These are phyloP conservation scores for Acleris sparsana DNA, from an alignment of 2,888 invertebrate genomes.

Conservation along the genomic window DNA sequence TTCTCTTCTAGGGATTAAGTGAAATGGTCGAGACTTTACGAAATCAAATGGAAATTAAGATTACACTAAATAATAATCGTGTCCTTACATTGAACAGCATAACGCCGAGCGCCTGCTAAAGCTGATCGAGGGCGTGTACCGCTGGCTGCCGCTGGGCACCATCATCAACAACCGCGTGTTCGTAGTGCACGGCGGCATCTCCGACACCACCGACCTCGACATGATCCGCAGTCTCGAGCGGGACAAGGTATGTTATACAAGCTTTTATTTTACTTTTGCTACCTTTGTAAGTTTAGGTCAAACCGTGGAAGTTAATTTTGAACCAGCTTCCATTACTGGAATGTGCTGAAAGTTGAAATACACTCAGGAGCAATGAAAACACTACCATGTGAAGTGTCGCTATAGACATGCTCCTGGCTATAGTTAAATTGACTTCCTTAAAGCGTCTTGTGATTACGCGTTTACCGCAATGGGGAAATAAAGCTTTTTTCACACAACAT, in stretches of 20 bases:
- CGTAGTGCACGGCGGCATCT: constrained; percentile 96
- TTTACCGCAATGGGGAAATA: too few species aligned
- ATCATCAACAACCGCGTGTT: constrained; percentile 95
- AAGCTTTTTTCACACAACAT: too few species aligned
- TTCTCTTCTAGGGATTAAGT: too few species aligned
- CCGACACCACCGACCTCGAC: constrained; percentile 93
- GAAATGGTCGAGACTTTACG: not conserved
- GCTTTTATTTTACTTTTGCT: not conserved
- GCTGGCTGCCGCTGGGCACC: constrained; percentile 95
- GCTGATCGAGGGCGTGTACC: constrained; percentile 94
- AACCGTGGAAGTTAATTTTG: too few species aligned
- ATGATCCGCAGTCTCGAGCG: constrained; percentile 91
- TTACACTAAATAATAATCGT: constrained; percentile 38
- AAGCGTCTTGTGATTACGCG: too few species aligned
- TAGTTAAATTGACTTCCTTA: too few species aligned
- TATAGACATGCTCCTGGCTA: too few species aligned
- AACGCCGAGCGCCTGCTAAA: constrained; percentile 90
- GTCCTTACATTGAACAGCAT: constrained; percentile 76
- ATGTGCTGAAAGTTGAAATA: too few species aligned
- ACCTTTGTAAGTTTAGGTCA: too few species aligned
- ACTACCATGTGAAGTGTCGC: too few species aligned
- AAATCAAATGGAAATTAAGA: not conserved
- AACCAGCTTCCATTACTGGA: too few species aligned
- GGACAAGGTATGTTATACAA: constrained; percentile 84
- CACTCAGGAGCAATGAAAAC: too few species aligned